Evolutionary conservation across 2,113 vertebrate species (phyloP), one percentile per base, ranked within the genome.

Genomic region (Ciconia stormi): DNA sequence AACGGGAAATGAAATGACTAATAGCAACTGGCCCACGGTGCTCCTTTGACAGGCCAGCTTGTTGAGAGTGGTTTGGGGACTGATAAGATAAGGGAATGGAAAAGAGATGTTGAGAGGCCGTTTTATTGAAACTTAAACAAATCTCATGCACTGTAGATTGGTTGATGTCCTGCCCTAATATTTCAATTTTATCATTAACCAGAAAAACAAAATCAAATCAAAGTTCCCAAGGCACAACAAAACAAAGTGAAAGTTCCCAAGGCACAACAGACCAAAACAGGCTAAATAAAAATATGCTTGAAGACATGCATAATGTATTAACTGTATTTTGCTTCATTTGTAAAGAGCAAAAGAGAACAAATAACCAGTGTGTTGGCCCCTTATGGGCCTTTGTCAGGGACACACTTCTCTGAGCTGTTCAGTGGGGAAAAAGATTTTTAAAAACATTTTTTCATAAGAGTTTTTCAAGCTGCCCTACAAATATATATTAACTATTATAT

Each of bases 271-370:
- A 74, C 26, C 47, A 79, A 91, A 96, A 73, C 76, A 84, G 63
- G 32, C 66, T 93, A 87, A 93, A 87, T 77, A 93, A 95, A 94
- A 94, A 69, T 93, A 83, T 74, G 46, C 91, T 91, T 5, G 4
- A 88, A 93, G 63, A 79, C 83, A 95, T 97, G 89, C 91, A 97
- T 95, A 97, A 93, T 97, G 40, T 80, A 96, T 95, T 93, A 93
- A 83, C 91, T 92, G 79, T 92, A 93, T 96, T 97, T 97, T 96
- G 82, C 77, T 95, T 94, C 93, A 94, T 97, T 97, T 97, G 82
- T 94, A 91, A 91, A 87, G 67, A 94, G 87, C 87, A 94, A 97
- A 96, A 95, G 89, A 94, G 87, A 96, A 96, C 96, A 97, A 97
- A 96, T 95, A 95, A 81, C 40, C 82, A 95, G 11, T 40, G 36